Base-by-base conservation (phyloP, 1,140 invertebrate genomes). In the Heliconius nattereri region DNA sequence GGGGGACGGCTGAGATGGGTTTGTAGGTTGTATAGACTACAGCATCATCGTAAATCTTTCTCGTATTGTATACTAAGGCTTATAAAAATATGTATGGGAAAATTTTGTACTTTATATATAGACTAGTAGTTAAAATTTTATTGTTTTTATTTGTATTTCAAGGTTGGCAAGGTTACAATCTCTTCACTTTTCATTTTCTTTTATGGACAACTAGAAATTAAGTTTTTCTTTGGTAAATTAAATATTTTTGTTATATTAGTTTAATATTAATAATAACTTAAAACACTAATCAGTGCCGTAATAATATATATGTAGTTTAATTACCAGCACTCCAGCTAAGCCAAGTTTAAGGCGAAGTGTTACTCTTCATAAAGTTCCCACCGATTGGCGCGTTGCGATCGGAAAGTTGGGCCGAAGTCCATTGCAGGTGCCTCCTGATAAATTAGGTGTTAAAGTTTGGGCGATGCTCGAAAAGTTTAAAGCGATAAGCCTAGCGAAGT, bases 401-500 rank as follows among this genome's bases (percentile, higher is more conserved):
- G 76, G 77, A 75, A 81, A 81, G 37, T 81, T 81, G 71, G 29
- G 7, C 75, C 40, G 80, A 71, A 84, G 81, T 84, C 83, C 78
- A 79, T 52, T 85, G 84, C 82, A 85, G 80, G 81, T 82, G 82
- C 76, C 73, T 78, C 76, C 83, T 84, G 83, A 83, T 85, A 85
- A 85, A 85, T 85, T 85, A 79, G 76, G 81, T 80, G 79, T 73
- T 78, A 82, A 83, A 84, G 71, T 82, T 85, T 82, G 60, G 80
- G 52, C 79, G 76, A 76, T 70, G 78, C 49, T 45, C 29, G 76
- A 66, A 73, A 78, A 81, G 78, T 80, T 83, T 83, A 80, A 79
- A 80, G 76, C 83, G 78, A 84, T 84, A 82, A 81, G 81, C 79
- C 79, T 80, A 82, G 78, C 78, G 57, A 73, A 81, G 71, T 78